Base-by-base conservation (phyloP, 2,113 vertebrate species). In the Sigmodon hispidus region DNA sequence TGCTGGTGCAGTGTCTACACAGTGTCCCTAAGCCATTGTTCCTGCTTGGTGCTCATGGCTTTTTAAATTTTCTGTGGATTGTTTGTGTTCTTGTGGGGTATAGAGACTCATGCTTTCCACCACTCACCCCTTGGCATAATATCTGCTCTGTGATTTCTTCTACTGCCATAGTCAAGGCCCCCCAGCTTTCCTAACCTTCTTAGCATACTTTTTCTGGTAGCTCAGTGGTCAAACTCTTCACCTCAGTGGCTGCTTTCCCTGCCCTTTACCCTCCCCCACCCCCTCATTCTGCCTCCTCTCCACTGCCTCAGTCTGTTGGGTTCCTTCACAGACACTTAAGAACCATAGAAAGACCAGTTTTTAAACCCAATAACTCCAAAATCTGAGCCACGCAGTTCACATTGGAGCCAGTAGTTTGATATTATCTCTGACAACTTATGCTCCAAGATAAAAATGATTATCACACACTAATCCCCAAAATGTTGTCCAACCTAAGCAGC, bases 201-300 rank as follows among this genome's bases (percentile, higher is more conserved):
- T n/a, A 26, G 8, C 52, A n/a, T 1, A 4, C 67, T 21, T 80
- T 55, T 22, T 87, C 57, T 61, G n/a, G 15, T 24, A 84, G 80
- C 57, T 29, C n/a, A 16, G 29, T 40, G n/a, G 6, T 7, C 55
- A 59, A 59, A 40, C 55, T 12, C 52, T 36, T 59, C n/a, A 36
- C 36, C 5, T 40, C n/a, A n/a, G n/a, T 26, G n/a, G 55, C 36
- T 40, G 12, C 21, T 40, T 40, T n/a, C 79, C 36, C 34, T 15
- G 11, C 73, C 48, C 19, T 73, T 73, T 40, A 24, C 11, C 29
- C 61, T 65, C 61, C 61, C n/a, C 61, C n/a, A 3, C 70, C 43
- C 34, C 9, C 15, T 13, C 0, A 0, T 29, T 4, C 26, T 31
- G 7, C 69, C 52, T 65, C 31, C 15, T 81, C n/a, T 29, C n/a